Evolutionary conservation across 1,140 invertebrate genomes (phyloP).

Genomic region (Epicauta chinensis): DNA sequence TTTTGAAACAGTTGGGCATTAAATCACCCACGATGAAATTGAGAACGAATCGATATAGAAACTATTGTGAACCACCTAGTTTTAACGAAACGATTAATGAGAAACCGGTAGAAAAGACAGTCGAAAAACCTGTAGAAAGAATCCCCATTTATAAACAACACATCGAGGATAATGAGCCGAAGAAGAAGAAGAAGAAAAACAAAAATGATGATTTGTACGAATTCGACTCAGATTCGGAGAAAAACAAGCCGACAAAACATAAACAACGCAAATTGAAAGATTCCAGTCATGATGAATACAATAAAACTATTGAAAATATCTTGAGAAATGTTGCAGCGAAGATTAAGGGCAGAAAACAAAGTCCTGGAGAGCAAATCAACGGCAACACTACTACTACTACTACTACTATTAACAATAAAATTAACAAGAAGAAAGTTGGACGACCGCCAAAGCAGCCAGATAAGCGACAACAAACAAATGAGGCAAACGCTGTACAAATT

Average conservation of each 20-base stretch:
- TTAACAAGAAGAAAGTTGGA: too few relatives aligned
- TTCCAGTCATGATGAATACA: constrained; percentile 3
- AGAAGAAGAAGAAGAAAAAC: not conserved
- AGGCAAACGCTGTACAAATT: too few relatives aligned
- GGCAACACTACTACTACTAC: too few relatives aligned
- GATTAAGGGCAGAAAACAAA: too few relatives aligned
- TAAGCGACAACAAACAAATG: too few relatives aligned
- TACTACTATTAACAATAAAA: too few relatives aligned
- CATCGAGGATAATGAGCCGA: not conserved
- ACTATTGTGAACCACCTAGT: not conserved
- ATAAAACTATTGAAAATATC: constrained; percentile 2
- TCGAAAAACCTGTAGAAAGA: not conserved
- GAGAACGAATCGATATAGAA: too few relatives aligned
- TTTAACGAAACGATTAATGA: not conserved
- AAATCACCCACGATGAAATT: too few relatives aligned
- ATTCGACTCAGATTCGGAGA: constrained; percentile 9
- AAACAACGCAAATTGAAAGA: constrained; percentile 1
- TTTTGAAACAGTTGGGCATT: too few relatives aligned
- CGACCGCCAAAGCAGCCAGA: too few relatives aligned
- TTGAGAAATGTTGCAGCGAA: not conserved
- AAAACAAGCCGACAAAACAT: not conserved
- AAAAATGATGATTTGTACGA: constrained; percentile 1
- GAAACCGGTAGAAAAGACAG: not conserved
- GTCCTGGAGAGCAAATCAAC: too few relatives aligned
- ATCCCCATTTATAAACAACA: constrained; percentile 5